Percentiles rank a stretch among this genome's conserved stretches.
These are phyloP conservation scores for Tiaroga cobitis DNA, from an alignment of 2,797 vertebrate species.

Conservation along the genomic window DNA sequence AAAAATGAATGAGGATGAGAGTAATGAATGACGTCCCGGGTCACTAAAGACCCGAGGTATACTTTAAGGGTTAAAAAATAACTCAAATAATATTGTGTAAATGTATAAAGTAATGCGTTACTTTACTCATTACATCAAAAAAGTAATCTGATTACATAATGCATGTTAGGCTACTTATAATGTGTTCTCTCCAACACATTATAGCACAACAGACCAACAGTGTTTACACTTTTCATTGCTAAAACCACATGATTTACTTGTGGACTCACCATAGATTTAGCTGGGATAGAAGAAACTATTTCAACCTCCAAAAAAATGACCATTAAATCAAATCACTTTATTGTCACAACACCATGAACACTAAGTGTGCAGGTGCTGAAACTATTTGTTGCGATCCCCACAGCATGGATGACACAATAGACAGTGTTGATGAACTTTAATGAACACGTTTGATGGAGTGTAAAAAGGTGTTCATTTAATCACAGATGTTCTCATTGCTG, in stretches of 20 bases:
- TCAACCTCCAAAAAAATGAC: not conserved
- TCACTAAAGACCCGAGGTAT: no score
- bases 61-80: no score
- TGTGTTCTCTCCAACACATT: not conserved
- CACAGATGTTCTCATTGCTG: not conserved
- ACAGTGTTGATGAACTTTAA: conserved; percentile 8
- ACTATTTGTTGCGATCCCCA: not conserved
- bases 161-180: not conserved
- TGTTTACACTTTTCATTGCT: not conserved
- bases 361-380: not conserved
- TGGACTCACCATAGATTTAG: not conserved
- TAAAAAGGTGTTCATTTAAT: not conserved
- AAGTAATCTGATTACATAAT: not conserved
- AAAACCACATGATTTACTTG: not conserved
- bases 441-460: conserved; percentile 11
- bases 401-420: not conserved
- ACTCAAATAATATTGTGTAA: no score
- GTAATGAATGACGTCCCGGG: no score
- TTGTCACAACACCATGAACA: not conserved
- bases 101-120: not conserved
- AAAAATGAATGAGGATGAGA: no score
- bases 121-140: not conserved
- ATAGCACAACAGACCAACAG: not conserved
- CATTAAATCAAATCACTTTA: not conserved
- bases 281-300: not conserved